These are phyloP conservation scores for Paralichthys olivaceus DNA, from an alignment of 2,113 vertebrate species.

Conservation along the genomic window DNA sequence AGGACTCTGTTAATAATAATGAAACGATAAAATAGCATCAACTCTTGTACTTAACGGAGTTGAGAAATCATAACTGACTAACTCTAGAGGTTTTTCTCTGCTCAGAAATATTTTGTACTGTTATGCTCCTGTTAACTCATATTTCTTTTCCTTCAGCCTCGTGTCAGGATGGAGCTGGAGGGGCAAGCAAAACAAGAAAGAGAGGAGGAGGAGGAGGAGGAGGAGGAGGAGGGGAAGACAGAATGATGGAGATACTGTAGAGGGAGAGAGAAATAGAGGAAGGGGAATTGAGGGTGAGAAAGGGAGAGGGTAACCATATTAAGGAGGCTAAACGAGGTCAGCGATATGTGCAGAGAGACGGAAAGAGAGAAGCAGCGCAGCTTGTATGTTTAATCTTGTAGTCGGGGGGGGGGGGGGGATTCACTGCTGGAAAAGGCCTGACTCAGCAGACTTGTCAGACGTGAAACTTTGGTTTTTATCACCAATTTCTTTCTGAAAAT, in stretches of 20 bases:
- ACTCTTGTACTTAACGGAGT: not conserved
- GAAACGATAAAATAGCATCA: not conserved
- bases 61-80: not conserved
- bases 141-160: not conserved
- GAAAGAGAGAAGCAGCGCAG: constrained; percentile 22
- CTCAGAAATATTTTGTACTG: no score
- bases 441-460: constrained; percentile 49
- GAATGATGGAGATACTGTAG: not conserved
- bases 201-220: not conserved
- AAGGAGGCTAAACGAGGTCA: constrained; percentile 54
- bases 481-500: constrained; percentile 6
- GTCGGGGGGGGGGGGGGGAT: constrained; percentile 19
- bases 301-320: constrained; percentile 35
- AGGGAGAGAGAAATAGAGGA: not conserved
- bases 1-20: not conserved
- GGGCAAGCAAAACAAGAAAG: not conserved
- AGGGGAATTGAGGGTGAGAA: constrained; percentile 22
- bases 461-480: constrained; percentile 19
- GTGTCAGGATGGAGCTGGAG: not conserved
- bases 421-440: constrained; percentile 34
- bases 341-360: constrained; percentile 45
- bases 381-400: constrained; percentile 55
- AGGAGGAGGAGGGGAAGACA: not conserved
- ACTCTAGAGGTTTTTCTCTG: no score
- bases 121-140: not conserved